phyloP scores from a whole-genome alignment of 2,113 vertebrate genomes.

The Amblyornis subalaris region DNA sequence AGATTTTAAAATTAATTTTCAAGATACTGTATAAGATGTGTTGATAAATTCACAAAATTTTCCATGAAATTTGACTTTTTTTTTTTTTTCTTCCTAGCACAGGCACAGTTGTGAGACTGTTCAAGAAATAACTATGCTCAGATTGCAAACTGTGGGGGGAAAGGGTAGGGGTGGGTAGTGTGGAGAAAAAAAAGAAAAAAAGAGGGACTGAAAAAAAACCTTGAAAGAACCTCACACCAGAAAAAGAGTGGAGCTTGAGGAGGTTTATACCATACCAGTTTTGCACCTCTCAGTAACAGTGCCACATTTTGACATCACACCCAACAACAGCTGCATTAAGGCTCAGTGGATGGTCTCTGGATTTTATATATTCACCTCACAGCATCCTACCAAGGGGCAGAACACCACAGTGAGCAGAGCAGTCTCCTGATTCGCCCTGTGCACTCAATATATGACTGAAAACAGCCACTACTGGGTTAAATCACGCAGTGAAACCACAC shows the following conservation, averaged over 20 bases:
- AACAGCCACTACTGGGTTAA: neutral
- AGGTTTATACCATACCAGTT: neutral
- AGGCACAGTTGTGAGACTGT: neutral
- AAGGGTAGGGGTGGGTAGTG: too few relatives aligned
- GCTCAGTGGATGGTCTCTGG: neutral
- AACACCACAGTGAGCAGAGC: neutral
- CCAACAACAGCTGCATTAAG: accelerated
- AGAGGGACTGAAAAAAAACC: neutral
- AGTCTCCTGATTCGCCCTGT: neutral
- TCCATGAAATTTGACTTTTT: neutral
- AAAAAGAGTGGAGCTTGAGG: neutral
- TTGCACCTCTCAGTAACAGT: neutral
- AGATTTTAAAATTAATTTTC: neutral
- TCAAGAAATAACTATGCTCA: neutral
- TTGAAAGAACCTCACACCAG: neutral
- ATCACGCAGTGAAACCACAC: neutral
- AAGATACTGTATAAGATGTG: neutral
- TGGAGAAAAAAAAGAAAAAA: neutral
- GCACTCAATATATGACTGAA: accelerated
- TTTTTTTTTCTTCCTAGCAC: neutral
- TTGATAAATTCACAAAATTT: neutral
- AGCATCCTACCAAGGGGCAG: neutral
- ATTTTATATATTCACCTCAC: neutral
- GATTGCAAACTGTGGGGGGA: neutral
- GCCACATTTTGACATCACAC: too few relatives aligned